Conservation (phyloP, 1,140 invertebrate species). For the Pteromalus puparum region DNA sequence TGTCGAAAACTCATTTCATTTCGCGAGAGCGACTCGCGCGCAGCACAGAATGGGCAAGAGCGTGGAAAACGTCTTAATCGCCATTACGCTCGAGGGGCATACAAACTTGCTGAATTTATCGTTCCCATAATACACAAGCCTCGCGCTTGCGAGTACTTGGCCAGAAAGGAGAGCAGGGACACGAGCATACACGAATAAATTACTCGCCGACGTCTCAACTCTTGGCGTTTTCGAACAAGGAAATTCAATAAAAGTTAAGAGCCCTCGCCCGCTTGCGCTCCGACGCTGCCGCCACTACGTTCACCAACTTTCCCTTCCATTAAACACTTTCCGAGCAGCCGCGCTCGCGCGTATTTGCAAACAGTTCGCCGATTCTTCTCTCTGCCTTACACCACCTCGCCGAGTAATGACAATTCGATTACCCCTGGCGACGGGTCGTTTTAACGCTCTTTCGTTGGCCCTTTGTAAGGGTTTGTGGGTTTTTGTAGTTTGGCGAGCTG, state of each 20-base stretch:
- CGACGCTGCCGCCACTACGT: not conserved
- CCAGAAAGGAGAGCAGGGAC: not conserved
- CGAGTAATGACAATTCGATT: not conserved
- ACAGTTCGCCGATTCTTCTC: constrained; percentile 28
- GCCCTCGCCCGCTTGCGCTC: not conserved
- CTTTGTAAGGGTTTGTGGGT: too few species aligned
- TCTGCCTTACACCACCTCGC: not conserved
- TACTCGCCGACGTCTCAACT: constrained; percentile 19
- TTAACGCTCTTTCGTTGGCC: too few species aligned
- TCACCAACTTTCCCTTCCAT: constrained; percentile 38
- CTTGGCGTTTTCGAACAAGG: constrained; percentile 41
- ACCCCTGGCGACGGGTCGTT: not conserved
- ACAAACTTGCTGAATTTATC: constrained; percentile 29
- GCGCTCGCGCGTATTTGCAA: constrained; percentile 26
- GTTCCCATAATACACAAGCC: constrained; percentile 14
- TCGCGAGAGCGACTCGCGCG: not conserved
- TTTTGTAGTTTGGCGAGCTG: too few species aligned
- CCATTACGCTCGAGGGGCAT: constrained; percentile 5
- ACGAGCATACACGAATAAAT: constrained; percentile 41
- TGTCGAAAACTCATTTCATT: constrained; percentile 24
- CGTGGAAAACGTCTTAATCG: constrained; percentile 32
- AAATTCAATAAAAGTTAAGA: constrained; percentile 52
- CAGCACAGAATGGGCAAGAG: too few species aligned
- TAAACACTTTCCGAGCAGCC: constrained; percentile 37
- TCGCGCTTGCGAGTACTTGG: not conserved